Evolutionary conservation across 2,113 vertebrate genomes (phyloP), one percentile per base, ranked within the genome.

Genomic region (Podarcis muralis): DNA sequence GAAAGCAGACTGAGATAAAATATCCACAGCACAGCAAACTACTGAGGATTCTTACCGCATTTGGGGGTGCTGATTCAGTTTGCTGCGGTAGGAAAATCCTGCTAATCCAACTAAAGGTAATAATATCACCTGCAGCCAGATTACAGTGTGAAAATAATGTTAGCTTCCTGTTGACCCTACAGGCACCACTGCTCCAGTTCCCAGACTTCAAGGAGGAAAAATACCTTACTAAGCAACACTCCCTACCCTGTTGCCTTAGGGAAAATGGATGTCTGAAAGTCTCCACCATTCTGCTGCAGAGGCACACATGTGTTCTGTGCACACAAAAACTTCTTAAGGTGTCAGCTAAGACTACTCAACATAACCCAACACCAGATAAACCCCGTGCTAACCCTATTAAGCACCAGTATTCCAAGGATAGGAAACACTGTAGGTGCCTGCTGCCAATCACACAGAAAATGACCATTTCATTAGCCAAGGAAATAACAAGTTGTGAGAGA

Each of bases 301-400:
- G 68, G 23, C 22, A 71, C 15, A 35, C 37, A n/a, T 80, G 2
- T 35, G 30, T 4, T 43, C 12, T 6, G 13, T 68, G 6, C 43
- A 85, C 71, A 86, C 32, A 62, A 43, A 77, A 25, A 86, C 32
- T 48, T 85, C 53, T 68, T 81, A 87, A 32, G n/a, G 48, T 72
- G 15, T 23, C 86, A 72, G 15, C 15, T 72, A 72, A 37, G 32
- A 59, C 57, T 37, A 20, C 25, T n/a, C 11, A 74, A 87, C 57
- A 9, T 35, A 32, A 80, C 57, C 62, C 48, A 25, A 57, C 40
- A 69, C 18, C 3, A 72, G n/a, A 72, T 11, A 72, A 30, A 48
- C 53, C 48, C 48, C 0, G 5, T n/a, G 30, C 53, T 59, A 81
- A 5, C 59, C 8, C 18, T 32, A 53, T 0, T 53, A 40, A n/a